Conservation (phyloP, 2,888 invertebrate species). For the Drosophila putrida region DNA sequence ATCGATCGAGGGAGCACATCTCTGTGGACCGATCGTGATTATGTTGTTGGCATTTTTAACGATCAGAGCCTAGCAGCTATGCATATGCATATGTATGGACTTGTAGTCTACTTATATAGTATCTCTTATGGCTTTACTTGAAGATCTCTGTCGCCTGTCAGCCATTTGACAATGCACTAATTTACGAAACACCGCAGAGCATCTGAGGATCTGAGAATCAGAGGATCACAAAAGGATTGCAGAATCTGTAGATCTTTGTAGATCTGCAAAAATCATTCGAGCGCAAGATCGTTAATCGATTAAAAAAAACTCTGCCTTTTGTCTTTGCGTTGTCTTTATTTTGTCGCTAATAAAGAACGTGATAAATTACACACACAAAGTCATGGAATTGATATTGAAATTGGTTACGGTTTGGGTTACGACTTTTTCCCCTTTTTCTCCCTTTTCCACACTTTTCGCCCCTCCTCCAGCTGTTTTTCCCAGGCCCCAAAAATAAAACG, state of each 20-base stretch:
- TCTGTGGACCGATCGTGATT: constrained; percentile 59
- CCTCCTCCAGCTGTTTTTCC: background rate
- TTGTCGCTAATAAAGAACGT: constrained; percentile 79
- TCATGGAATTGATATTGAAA: constrained; percentile 60
- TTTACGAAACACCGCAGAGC: constrained; percentile 76
- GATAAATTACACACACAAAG: constrained; percentile 76
- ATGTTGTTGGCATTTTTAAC: constrained; percentile 76
- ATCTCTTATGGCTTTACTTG: background rate
- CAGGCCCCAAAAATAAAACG: constrained; percentile 15
- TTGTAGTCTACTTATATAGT: constrained; percentile 23
- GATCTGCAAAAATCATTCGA: constrained; percentile 8
- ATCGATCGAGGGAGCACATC: constrained; percentile 36
- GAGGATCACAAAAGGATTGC: constrained; percentile 1
- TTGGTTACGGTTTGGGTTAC: constrained; percentile 10
- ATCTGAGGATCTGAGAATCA: background rate
- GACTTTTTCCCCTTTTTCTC: background rate
- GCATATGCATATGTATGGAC: constrained; percentile 32
- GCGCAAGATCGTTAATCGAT: constrained; percentile 77
- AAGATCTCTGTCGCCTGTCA: constrained; percentile 39
- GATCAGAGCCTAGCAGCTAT: constrained; percentile 64
- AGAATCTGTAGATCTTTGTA: constrained; percentile 4
- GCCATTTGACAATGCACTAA: constrained; percentile 74
- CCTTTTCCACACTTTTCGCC: background rate
- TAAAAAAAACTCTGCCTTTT: constrained; percentile 64
- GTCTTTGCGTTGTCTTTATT: constrained; percentile 47